Conservation (phyloP, 2,113 vertebrate genomes). For the Anarhynchus alexandrinus region DNA sequence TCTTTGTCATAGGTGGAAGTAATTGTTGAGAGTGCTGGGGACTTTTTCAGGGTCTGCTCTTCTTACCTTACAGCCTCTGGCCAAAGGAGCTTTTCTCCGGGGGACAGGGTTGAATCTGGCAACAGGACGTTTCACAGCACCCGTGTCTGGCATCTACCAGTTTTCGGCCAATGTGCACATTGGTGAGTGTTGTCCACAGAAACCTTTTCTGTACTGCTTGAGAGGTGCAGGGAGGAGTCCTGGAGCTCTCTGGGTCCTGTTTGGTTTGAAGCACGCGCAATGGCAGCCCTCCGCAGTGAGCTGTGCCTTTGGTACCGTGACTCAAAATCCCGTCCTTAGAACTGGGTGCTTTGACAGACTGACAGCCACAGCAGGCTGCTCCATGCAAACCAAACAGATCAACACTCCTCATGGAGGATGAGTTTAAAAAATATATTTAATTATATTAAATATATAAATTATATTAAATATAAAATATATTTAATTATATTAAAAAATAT, state of each 20-base stretch:
- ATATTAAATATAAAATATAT: too few relatives aligned
- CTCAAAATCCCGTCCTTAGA: background rate
- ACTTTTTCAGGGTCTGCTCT: background rate
- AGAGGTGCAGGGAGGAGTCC: background rate
- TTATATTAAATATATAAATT: too few relatives aligned
- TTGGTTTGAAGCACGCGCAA: background rate
- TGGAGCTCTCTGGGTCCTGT: background rate
- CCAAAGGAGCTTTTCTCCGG: constrained; percentile 90
- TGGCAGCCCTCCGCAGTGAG: background rate
- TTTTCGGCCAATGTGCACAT: constrained; percentile 91
- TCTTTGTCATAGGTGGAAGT: background rate
- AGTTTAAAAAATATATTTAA: too few relatives aligned
- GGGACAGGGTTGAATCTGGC: constrained; percentile 86
- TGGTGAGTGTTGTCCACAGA: constrained; percentile 72
- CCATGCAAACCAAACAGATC: background rate
- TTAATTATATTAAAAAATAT: background rate
- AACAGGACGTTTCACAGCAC: constrained; percentile 90
- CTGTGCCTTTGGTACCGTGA: background rate
- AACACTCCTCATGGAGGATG: background rate
- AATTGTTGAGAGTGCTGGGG: background rate
- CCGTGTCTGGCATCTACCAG: constrained; percentile 90
- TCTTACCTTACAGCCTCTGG: constrained; percentile 74
- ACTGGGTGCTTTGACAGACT: background rate
- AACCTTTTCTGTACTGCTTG: background rate
- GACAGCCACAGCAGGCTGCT: background rate